phyloP scores from a whole-genome alignment of 92 coral and sea anemone genomes.

The Palythoa grandiflora region DNA sequence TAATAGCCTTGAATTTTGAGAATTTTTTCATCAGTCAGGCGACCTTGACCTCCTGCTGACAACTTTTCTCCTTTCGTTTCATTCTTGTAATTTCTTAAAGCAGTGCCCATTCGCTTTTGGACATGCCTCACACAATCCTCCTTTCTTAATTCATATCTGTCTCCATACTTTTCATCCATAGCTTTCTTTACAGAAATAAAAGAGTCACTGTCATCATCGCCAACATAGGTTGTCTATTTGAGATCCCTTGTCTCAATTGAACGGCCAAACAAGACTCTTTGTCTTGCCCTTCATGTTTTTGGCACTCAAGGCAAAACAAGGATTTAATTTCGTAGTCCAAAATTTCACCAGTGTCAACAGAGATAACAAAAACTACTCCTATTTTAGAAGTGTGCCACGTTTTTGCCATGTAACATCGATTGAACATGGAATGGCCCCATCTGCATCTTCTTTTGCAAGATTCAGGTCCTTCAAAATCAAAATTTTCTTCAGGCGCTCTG shows the following conservation, averaged over 20 bases:
- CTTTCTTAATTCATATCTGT: conserved; percentile 20
- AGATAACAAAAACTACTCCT: neutral
- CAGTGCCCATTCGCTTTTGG: conserved; percentile 42
- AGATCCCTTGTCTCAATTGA: conserved; percentile 23
- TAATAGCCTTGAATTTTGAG: neutral
- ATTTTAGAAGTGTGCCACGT: neutral
- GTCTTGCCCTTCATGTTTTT: neutral
- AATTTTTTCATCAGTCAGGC: conserved; percentile 12
- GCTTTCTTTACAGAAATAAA: conserved; percentile 17
- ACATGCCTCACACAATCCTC: conserved; percentile 53
- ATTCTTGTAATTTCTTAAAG: conserved; percentile 21
- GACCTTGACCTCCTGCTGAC: conserved; percentile 30
- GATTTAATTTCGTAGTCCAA: neutral
- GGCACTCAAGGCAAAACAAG: neutral
- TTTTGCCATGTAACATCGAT: neutral
- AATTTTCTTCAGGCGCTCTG: no score
- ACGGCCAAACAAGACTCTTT: conserved; percentile 4
- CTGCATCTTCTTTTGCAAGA: no score
- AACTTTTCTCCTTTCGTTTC: conserved; percentile 7
- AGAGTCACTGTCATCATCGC: conserved; percentile 18
- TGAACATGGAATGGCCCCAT: neutral
- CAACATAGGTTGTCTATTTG: conserved; percentile 2
- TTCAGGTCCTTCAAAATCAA: no score
- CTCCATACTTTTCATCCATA: conserved; percentile 26
- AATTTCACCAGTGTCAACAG: no score